Evolutionary conservation across 1,140 invertebrate species (phyloP).

Genomic region (Lordiphosa collinella): DNA sequence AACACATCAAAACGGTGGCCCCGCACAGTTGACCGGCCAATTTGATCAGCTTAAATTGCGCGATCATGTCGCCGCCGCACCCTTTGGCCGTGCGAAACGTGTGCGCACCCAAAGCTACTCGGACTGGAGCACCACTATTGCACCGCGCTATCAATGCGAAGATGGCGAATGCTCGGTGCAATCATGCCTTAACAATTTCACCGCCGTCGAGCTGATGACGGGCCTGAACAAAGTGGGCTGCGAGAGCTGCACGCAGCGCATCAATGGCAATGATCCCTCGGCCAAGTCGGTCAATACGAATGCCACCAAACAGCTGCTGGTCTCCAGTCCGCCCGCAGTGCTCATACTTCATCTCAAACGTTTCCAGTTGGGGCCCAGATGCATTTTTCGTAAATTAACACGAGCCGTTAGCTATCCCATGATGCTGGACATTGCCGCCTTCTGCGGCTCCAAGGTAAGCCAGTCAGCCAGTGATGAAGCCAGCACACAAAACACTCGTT

Average conservation of each 20-base stretch:
- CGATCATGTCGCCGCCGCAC: constrained; percentile 3
- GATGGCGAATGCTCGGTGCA: constrained; percentile 90
- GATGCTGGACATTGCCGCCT: constrained; percentile 92
- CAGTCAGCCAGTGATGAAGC: too few relatives aligned
- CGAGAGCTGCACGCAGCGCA: constrained; percentile 90
- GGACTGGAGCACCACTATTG: constrained; percentile 81
- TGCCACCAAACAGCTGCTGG: constrained; percentile 94
- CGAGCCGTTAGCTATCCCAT: constrained; percentile 93
- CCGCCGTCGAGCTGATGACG: constrained; percentile 91
- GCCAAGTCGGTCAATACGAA: constrained; percentile 91
- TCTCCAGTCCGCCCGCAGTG: constrained; percentile 94
- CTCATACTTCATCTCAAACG: constrained; percentile 97
- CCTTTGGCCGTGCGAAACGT: constrained; percentile 40
- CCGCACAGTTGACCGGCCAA: neutral
- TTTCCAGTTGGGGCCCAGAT: constrained; percentile 85
- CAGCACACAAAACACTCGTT: too few relatives aligned
- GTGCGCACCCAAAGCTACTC: constrained; percentile 74
- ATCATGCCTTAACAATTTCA: constrained; percentile 95
- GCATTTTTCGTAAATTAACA: constrained; percentile 87
- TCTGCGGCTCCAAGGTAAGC: constrained; percentile 86
- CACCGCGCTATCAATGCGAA: constrained; percentile 85
- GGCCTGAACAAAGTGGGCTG: constrained; percentile 96
- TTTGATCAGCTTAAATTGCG: constrained; percentile 24
- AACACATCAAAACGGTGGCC: constrained; percentile 1
- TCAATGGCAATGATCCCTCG: constrained; percentile 82